phyloP scores from a whole-genome alignment of 1,140 invertebrate species.

The Episyrphus balteatus region DNA sequence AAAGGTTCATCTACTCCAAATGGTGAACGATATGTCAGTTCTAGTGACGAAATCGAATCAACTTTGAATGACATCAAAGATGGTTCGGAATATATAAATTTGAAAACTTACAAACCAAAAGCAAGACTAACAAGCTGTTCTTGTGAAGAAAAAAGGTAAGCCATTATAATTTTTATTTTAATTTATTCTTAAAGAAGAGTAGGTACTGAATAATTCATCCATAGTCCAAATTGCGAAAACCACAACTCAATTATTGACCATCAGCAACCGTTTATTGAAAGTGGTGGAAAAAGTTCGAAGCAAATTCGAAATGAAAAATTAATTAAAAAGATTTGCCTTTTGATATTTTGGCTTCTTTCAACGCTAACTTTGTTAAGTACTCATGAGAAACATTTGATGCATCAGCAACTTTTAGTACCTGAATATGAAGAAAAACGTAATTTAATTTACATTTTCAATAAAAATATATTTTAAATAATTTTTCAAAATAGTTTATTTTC shows the following conservation, averaged over 20 bases:
- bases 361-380: constrained; percentile 23
- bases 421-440: constrained; percentile 21
- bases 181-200: too few relatives aligned
- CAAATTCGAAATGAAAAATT: constrained; percentile 20
- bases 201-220: neutral
- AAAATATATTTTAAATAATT: neutral
- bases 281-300: constrained; percentile 19
- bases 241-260: too few relatives aligned
- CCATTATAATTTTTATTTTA: too few relatives aligned
- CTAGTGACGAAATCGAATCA: constrained; percentile 12
- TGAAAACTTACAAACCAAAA: constrained; percentile 2
- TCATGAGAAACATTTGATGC: constrained; percentile 28
- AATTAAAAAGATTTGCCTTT: constrained; percentile 16
- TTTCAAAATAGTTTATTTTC: constrained; percentile 21
- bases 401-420: constrained; percentile 28
- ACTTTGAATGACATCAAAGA: constrained; percentile 15
- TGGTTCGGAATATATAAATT: constrained; percentile 25
- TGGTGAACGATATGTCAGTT: constrained; percentile 14
- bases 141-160: constrained; percentile 12
- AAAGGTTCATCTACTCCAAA: constrained; percentile 16
- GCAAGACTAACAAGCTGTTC: neutral
- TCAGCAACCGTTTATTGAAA: too few relatives aligned
- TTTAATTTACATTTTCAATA: neutral
- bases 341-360: constrained; percentile 24
- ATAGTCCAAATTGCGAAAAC: neutral